Base-by-base conservation (phyloP, 2,888 invertebrate genomes). In the Smittia aterrima region DNA sequence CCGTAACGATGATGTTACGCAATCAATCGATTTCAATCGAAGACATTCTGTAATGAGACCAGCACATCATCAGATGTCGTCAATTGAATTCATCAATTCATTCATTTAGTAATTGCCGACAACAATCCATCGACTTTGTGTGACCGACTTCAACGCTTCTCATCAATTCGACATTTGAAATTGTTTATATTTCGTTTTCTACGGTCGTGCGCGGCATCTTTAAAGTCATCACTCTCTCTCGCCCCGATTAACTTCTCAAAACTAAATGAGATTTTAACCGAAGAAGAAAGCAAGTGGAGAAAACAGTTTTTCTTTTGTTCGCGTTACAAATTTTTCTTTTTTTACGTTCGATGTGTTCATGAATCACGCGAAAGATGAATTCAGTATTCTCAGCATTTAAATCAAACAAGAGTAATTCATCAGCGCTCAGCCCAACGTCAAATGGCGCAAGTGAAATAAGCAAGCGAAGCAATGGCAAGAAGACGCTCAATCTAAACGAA, bases 331-430 rank as follows among this genome's bases (percentile, higher is more conserved):
- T 3, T 9, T 6, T 13, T 6, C 11, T 47, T 47, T 47, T n/a
- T 2, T 47, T 47, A 16, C 16, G 16, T 47, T 16, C 47, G 58
- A 58, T 18, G 41, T 58, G 58, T 32, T 47, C n/a, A 77, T 58
- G 58, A 58, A 58, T 58, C 58, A n/a, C n/a, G n/a, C 16, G 7
- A 47, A 80, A 79, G 76, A 83, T 83, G 83, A 83, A 83, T 79
- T 83, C 83, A 75, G 83, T 83, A 77, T 83, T 83, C 77, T 83
- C 82, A 76, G 83, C 83, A 78, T 83, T 83, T 79, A 83, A 83
- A 77, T 77, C 80, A 58, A 82, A 81, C 77, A 83, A 82, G 78
- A 68, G 66, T 54, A 68, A 68, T 41, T 4, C 54, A 13, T 32
- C 70, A 18, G 27, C 70, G 18, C 53, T 54, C 18, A 71, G 53